A percentile compares a stretch with the other conserved stretches of the same genome.
Conservation (phyloP, 1,140 invertebrate genomes). For the Listronotus oregonensis region DNA sequence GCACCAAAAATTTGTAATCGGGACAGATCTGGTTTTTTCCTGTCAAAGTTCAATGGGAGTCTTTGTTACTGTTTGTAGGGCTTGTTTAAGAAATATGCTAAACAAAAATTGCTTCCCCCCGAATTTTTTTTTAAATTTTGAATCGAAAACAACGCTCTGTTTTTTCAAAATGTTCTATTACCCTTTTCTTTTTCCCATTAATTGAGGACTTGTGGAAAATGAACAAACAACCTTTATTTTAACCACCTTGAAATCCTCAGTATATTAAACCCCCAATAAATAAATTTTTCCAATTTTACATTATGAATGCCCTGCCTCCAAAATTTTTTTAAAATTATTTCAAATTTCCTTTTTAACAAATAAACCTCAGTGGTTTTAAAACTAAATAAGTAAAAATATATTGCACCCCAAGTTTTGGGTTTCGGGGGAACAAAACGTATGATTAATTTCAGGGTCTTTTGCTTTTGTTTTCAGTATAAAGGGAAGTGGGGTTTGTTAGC, state of each 20-base stretch:
- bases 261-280: constrained; percentile 40
- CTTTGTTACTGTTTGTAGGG: constrained; percentile 15
- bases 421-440: constrained; percentile 5
- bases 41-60: not conserved
- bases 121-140: constrained; percentile 41
- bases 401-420: constrained; percentile 10
- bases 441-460: constrained; percentile 12
- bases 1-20: too few species aligned
- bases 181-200: constrained; percentile 56
- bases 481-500: not conserved
- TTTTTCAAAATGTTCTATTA: constrained; percentile 51
- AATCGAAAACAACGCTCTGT: constrained; percentile 49
- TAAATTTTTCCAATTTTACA: constrained; percentile 19
- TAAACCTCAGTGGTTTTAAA: constrained; percentile 48
- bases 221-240: constrained; percentile 34
- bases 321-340: constrained; percentile 21
- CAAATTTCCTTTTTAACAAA: constrained; percentile 44
- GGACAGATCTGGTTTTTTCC: constrained; percentile 6
- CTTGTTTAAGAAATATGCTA: constrained; percentile 47
- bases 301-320: not conserved
- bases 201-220: constrained; percentile 49
- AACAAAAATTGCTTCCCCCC: constrained; percentile 47
- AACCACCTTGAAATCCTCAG: constrained; percentile 32
- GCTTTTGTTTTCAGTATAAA: not conserved
- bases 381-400: constrained; percentile 55